Percentiles rank a stretch among this genome's conserved stretches.
Evolutionary conservation across 2,888 invertebrate genomes (phyloP).

Genomic region (Apamea anceps): DNA sequence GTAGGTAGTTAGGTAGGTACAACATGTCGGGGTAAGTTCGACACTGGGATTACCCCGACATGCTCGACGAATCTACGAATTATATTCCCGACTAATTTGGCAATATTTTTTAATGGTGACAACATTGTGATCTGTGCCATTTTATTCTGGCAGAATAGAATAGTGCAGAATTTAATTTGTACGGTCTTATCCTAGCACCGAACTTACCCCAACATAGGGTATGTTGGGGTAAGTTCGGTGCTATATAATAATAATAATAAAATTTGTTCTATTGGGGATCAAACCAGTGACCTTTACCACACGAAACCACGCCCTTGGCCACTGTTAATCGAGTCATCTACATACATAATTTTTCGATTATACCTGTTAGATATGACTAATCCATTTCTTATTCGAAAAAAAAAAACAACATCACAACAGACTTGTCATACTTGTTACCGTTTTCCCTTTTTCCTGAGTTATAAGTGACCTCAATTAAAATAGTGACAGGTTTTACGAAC

Average conservation of each 20-base stretch:
- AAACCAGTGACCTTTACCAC: not conserved
- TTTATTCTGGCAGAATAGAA: not conserved
- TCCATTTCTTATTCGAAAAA: not conserved
- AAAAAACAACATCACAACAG: not conserved
- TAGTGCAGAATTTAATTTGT: not conserved
- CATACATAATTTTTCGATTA: not conserved
- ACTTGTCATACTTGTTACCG: slow-evolving; percentile 9
- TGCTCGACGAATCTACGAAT: no score
- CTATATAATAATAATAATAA: no score
- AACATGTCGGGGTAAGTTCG: not conserved
- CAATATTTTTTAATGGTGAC: no score
- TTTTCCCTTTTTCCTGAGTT: slow-evolving; percentile 16
- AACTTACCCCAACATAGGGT: not conserved
- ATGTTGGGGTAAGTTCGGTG: no score
- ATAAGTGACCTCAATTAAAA: slow-evolving; percentile 14
- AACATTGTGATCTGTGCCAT: not conserved
- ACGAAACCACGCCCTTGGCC: not conserved
- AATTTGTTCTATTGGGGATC: not conserved
- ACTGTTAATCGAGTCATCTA: not conserved
- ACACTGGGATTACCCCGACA: not conserved
- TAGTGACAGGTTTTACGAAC: slow-evolving; percentile 8
- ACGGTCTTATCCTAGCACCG: no score
- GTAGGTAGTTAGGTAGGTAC: not conserved
- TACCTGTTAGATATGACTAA: not conserved
- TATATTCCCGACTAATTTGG: no score